Evolutionary conservation across 2,888 invertebrate genomes (phyloP).

Genomic region (Pterostichus niger): DNA sequence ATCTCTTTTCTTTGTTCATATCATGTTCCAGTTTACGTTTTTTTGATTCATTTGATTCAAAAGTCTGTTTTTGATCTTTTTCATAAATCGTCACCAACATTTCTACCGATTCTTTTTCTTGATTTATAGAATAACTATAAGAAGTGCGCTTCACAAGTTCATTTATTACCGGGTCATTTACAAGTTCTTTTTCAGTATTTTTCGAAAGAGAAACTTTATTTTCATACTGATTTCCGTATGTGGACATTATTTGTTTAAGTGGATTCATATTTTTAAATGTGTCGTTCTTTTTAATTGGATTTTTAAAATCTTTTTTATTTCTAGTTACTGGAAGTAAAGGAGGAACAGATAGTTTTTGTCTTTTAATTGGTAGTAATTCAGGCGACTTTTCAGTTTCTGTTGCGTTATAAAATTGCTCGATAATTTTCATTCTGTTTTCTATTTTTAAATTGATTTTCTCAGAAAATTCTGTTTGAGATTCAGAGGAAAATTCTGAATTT

Average conservation of each 20-base stretch:
- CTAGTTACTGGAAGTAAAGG: not conserved
- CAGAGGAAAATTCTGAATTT: not conserved
- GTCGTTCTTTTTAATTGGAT: not conserved
- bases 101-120: not conserved
- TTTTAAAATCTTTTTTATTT: conserved; percentile 4
- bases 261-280: conserved; percentile 20
- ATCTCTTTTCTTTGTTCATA: too few relatives aligned
- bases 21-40: too few relatives aligned
- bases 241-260: conserved; percentile 8
- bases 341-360: conserved; percentile 9
- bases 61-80: not conserved
- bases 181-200: not conserved
- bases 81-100: conserved; percentile 37
- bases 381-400: not conserved
- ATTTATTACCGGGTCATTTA: conserved; percentile 11
- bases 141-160: conserved; percentile 17
- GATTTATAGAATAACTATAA: conserved; percentile 23
- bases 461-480: conserved; percentile 12
- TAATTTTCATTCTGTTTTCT: conserved; percentile 7
- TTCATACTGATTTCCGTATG: conserved; percentile 15
- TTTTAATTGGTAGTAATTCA: not conserved
- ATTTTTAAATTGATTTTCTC: conserved; percentile 8
- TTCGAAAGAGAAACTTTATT: conserved; percentile 5
- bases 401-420: conserved; percentile 9
- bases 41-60: too few relatives aligned